These are phyloP conservation scores for Solenopsis invicta DNA, from an alignment of 1,140 invertebrate genomes.

Conservation along the genomic window DNA sequence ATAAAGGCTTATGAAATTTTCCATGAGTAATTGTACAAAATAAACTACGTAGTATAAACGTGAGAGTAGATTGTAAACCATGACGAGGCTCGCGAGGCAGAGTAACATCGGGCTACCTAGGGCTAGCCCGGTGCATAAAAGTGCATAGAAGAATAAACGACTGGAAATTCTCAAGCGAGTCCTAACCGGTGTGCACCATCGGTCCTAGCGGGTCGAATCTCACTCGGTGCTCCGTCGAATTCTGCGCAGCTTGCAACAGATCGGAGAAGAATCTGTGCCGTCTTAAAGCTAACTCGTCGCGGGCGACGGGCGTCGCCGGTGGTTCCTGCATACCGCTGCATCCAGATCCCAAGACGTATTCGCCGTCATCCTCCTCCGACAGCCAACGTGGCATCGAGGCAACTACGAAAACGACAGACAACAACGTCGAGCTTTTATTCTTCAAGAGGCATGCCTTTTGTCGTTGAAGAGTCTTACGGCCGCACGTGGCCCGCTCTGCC, in stretches of 20 bases:
- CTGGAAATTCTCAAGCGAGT: conserved; percentile 58
- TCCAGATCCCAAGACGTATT: conserved; percentile 75
- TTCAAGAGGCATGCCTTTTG: not conserved
- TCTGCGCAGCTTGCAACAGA: conserved; percentile 90
- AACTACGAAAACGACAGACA: conserved; percentile 73
- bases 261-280: conserved; percentile 93
- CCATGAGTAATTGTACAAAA: not conserved
- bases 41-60: not conserved
- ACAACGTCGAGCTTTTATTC: conserved; percentile 27
- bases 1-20: not conserved
- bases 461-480: not conserved
- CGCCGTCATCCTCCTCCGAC: conserved; percentile 83
- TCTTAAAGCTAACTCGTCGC: conserved; percentile 91
- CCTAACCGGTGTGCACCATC: conserved; percentile 89
- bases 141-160: conserved; percentile 27
- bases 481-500: not conserved
- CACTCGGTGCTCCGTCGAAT: conserved; percentile 91
- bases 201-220: conserved; percentile 91
- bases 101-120: not conserved
- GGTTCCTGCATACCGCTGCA: conserved; percentile 89
- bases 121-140: no score
- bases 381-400: conserved; percentile 81
- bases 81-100: not conserved
- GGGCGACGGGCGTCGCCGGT: conserved; percentile 91
- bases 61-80: not conserved